Conservation (phyloP, 2,797 vertebrate species). For the Sebastes nivosus region DNA sequence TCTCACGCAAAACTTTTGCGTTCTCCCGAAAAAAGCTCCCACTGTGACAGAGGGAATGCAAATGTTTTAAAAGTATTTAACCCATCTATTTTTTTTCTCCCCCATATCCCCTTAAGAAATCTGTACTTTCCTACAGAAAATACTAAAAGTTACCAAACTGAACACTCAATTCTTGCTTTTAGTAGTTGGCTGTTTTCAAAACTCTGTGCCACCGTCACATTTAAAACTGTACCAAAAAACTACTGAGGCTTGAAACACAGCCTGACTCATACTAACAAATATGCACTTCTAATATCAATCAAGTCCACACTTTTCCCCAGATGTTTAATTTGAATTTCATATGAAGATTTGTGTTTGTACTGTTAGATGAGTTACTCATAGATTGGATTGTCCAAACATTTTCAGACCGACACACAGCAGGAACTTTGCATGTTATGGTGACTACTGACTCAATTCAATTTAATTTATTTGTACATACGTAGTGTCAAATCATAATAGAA, state of each 20-base stretch:
- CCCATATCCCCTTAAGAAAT: no score
- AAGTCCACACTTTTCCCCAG: not conserved
- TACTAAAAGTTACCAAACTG: no score
- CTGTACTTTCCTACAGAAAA: not conserved
- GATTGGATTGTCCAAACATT: not conserved
- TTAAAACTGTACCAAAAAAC: not conserved
- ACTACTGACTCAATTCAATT: constrained; percentile 76
- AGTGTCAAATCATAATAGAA: no score
- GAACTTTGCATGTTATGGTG: not conserved
- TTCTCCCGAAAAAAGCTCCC: no score
- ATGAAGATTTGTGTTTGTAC: not conserved
- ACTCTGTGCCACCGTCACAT: not conserved
- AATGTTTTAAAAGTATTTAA: no score
- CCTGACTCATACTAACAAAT: not conserved
- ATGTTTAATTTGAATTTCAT: not conserved
- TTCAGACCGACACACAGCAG: not conserved
- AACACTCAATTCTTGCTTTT: not conserved
- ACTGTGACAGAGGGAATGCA: no score
- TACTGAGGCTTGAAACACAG: not conserved
- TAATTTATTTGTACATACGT: no score
- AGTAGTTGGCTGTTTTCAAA: not conserved
- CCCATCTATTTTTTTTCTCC: no score
- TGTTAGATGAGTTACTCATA: not conserved
- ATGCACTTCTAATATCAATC: not conserved
- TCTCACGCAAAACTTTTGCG: no score